A percentile compares a stretch with the other conserved stretches of the same genome.
Conservation (phyloP, 2,888 invertebrate species). For the Melanchra persicariae region DNA sequence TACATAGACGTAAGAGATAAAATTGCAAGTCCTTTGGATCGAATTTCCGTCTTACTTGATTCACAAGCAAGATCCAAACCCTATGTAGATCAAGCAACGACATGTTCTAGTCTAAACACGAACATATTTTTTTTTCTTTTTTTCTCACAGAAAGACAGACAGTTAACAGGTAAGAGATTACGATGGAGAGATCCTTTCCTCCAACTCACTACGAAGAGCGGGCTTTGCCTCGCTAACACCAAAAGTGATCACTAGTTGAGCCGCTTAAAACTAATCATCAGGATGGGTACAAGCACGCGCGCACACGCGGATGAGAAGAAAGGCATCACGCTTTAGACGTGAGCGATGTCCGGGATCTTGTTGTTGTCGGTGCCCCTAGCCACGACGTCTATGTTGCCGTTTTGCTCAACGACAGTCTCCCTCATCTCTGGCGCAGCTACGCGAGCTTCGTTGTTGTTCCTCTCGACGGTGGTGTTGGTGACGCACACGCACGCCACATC, state of each 20-base stretch:
- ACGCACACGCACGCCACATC: constrained; percentile 61
- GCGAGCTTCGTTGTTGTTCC: constrained; percentile 71
- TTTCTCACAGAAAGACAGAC: neutral
- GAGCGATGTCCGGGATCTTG: constrained; percentile 72
- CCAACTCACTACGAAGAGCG: constrained; percentile 29
- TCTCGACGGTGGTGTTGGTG: constrained; percentile 63
- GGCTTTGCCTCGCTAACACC: constrained; percentile 24
- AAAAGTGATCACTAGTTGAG: constrained; percentile 44
- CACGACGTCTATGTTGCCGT: constrained; percentile 76
- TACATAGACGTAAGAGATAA: constrained; percentile 7
- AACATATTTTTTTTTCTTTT: neutral
- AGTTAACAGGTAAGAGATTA: constrained; percentile 30
- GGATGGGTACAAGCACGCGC: constrained; percentile 25
- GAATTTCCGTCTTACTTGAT: neutral
- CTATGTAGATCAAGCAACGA: neutral
- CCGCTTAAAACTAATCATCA: constrained; percentile 30
- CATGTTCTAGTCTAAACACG: constrained; percentile 27
- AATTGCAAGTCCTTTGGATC: neutral
- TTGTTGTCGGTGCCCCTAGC: constrained; percentile 18
- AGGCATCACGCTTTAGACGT: constrained; percentile 72
- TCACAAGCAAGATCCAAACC: neutral
- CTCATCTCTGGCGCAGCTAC: constrained; percentile 57
- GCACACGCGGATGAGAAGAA: constrained; percentile 15
- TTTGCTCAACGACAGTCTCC: constrained; percentile 76
- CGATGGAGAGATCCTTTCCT: constrained; percentile 51